Base-by-base conservation (phyloP, 2,797 vertebrate species). In the Protosalanx chinensis region DNA sequence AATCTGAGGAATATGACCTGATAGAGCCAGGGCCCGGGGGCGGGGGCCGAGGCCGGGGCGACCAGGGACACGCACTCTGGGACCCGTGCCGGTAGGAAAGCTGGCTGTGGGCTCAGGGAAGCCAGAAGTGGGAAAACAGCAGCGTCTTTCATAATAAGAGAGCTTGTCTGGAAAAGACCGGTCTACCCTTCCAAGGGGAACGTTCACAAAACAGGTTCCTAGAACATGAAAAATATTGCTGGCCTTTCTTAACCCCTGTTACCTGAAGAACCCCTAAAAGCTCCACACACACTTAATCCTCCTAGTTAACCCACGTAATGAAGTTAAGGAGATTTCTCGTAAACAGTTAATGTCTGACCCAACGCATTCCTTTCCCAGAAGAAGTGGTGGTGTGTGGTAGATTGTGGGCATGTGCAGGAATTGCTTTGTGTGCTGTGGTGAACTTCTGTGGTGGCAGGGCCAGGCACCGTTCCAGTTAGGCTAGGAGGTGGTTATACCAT, bases 81-180 rank as follows among this genome's bases (percentile, higher is more conserved):
- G 23, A 68, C 51, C 51, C 15, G 15, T 27, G 66, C 32, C 12
- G 16, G 68, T 61, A 72, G 71, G 78, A 79, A 81, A 85, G 57
- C 78, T 81, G 81, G 72, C 71, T 35, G 64, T 30, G 64, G 37
- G 70, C 60, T 58, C 62, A 63, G 58, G 23, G 64, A 65, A 75
- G 80, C 76, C 76, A 76, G 69, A 70, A 80, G 80, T 57, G 77
- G 69, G 59, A 59, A 76, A 81, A 80, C 73, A 69, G 33, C 27
- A 59, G 12, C 16, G 68, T 29, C 23, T 73, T 81, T 79, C 15
- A 74, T 84, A 85, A 86, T 33, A 74, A 3, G 75, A 72, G 72
- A 72, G 76, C 73, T 71, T 57, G 81, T 81, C 84, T 85, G 83
- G 85, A 87, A 90, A 89, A 76, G 73, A 77, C 46, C 1, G 69